Evolutionary conservation across 2,113 vertebrate genomes (phyloP), one percentile per base, ranked within the genome.

Genomic region (Tretioscincus oriximinensis): DNA sequence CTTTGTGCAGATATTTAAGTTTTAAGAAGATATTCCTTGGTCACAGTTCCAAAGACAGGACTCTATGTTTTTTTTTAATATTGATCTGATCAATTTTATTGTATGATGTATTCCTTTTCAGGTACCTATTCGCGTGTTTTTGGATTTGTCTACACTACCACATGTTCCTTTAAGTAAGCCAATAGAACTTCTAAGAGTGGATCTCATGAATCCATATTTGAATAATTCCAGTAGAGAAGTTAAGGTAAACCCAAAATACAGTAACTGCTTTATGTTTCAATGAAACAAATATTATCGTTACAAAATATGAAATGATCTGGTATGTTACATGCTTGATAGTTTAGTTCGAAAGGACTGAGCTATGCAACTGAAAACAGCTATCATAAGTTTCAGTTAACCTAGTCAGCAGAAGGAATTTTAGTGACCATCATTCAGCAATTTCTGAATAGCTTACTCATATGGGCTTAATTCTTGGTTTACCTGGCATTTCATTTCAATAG

Each of bases 101-200:
- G 35, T 68, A 0, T 20, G 16, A 14, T 86, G 5, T 73, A 0
- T 77, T 63, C 1, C 61, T 74, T 84, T 28, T 60, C 49, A 99
- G 98, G 98, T 99, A 1, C 98, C 98, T 5, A 94, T 99, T 9
- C 97, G 96, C 58, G 96, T 98, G 31, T 99, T 97, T 92, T 88
- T 99, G 94, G 97, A 99, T 91, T 94, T 99, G 2, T 96, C 97
- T 28, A 97, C 97, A 0, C 92, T 99, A 87, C 94, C 96, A 0
- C 97, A 96, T 82, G 49, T 90, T 28, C 95, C 93, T 86, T 90
- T 99, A 91, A 99, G 98, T 86, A 91, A 98, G 80, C 93, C 95
- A 80, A 91, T 95, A 87, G 97, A 99, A 88, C 95, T 99, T 41
- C 92, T 99, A 89, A 93, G 96, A 86, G 93, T 99, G 1, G 96